Percentiles rank a stretch among this genome's conserved stretches.
phyloP scores from a whole-genome alignment of 2,113 vertebrate genomes.

The Proterorhinus semilunaris region DNA sequence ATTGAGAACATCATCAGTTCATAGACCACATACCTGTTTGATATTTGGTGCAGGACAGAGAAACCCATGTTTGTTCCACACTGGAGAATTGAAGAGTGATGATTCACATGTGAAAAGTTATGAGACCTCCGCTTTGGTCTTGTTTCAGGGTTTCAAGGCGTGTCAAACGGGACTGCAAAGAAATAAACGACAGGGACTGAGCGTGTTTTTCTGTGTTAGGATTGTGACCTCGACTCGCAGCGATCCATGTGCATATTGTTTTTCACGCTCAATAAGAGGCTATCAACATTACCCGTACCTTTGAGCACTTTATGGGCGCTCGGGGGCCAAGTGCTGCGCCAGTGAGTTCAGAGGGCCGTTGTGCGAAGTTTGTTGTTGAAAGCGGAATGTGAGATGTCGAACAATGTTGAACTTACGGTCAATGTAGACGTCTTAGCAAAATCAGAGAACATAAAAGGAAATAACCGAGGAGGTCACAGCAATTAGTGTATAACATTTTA shows the following conservation, averaged over 20 bases:
- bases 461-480: not conserved
- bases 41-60: too few species aligned
- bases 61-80: too few species aligned
- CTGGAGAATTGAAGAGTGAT: too few species aligned
- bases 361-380: not conserved
- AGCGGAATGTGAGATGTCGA: not conserved
- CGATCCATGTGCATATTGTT: slow-evolving; percentile 25
- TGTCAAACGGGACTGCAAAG: not conserved
- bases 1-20: too few species aligned
- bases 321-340: slow-evolving; percentile 3
- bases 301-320: slow-evolving; percentile 1
- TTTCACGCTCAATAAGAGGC: slow-evolving; percentile 16
- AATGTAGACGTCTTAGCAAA: not conserved
- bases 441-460: not conserved
- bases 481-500: not conserved
- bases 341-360: slow-evolving; percentile 7
- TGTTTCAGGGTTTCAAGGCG: not conserved
- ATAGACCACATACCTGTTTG: too few species aligned
- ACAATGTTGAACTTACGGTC: not conserved
- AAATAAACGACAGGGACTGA: too few species aligned
- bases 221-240: slow-evolving; percentile 33
- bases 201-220: slow-evolving; percentile 27
- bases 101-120: too few species aligned
- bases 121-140: not conserved
- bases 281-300: slow-evolving; percentile 11